Evolutionary conservation across 2,888 invertebrate genomes (phyloP), one percentile per base, ranked within the genome.

Genomic region (Notodonta ziczac): DNA sequence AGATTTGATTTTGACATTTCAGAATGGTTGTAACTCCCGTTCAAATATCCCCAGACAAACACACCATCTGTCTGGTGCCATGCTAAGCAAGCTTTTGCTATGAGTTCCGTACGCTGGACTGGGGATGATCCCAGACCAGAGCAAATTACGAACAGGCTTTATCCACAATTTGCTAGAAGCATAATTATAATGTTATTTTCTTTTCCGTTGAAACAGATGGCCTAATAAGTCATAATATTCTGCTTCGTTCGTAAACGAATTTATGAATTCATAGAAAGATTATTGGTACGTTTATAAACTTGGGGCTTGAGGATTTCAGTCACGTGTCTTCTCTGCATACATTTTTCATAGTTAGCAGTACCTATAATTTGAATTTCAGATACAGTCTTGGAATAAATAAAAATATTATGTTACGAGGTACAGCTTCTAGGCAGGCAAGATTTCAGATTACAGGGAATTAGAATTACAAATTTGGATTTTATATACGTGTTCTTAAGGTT

Each of bases 251-350:
- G 44, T 58, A 50, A 62, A 63, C 32, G 61, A 46, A 61, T 64
- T 69, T 68, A 57, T 55, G 51, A 70, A 76, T 76, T 72, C 68
- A 72, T 72, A 63, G 65, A 70, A 74, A 67, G 70, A 70, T 70
- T 70, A 70, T 70, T 70, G 60, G 67, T 57, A 66, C 6, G 24
- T 52, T 67, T 60, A 32, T 68, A 63, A 50, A 65, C 51, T 67
- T 66, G 46, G 57, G 59, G 58, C 63, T 59, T 65, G 64, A 63
- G 61, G 60, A 61, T 58, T 67, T 60, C n/a, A n/a, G 53, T 48
- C 56, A 52, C 63, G 53, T 63, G 57, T 54, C 59, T 42, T 40
- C 42, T 57, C 53, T 59, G 67, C 55, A 57, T 58, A 62, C 16
- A 57, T 65, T 65, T 73, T 67, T 63, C 53, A 61, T 62, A 52